phyloP scores from a whole-genome alignment of 2,113 vertebrate species.

The Bufo bufo region DNA sequence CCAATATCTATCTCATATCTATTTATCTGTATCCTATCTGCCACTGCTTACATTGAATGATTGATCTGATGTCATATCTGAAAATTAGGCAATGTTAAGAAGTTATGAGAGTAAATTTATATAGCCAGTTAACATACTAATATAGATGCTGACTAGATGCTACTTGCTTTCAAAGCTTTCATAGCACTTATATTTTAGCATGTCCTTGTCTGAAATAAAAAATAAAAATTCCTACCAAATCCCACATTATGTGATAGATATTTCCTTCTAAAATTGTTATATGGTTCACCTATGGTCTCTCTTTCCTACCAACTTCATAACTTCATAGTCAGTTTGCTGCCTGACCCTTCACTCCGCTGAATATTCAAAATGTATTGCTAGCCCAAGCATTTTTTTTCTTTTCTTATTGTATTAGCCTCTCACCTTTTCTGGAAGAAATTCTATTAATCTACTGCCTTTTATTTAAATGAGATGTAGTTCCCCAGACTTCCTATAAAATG shows the following conservation, averaged over 20 bases:
- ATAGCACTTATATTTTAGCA: neutral
- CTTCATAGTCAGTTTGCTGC: slow-evolving; percentile 26
- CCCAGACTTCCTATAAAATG: slow-evolving; percentile 11
- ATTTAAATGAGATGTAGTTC: slow-evolving; percentile 40
- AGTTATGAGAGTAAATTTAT: no score
- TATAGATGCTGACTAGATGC: neutral
- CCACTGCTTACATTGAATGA: no score
- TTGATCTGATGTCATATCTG: no score
- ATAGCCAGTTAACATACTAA: no score
- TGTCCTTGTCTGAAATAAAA: neutral
- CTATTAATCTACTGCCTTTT: slow-evolving; percentile 41
- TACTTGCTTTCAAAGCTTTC: neutral
- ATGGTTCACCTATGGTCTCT: slow-evolving; percentile 12
- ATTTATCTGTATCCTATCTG: no score
- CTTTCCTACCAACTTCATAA: slow-evolving; percentile 7
- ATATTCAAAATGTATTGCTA: slow-evolving; percentile 39
- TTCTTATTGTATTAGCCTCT: slow-evolving; percentile 47
- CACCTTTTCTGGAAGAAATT: slow-evolving; percentile 45
- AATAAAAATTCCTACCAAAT: neutral
- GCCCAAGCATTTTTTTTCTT: slow-evolving; percentile 32
- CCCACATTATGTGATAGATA: neutral
- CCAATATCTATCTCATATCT: no score
- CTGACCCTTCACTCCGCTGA: slow-evolving; percentile 37
- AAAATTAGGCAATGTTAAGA: no score
- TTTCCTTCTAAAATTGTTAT: neutral